Evolutionary conservation across 2,113 vertebrate species (phyloP).

Genomic region (Glaucidium brasilianum): DNA sequence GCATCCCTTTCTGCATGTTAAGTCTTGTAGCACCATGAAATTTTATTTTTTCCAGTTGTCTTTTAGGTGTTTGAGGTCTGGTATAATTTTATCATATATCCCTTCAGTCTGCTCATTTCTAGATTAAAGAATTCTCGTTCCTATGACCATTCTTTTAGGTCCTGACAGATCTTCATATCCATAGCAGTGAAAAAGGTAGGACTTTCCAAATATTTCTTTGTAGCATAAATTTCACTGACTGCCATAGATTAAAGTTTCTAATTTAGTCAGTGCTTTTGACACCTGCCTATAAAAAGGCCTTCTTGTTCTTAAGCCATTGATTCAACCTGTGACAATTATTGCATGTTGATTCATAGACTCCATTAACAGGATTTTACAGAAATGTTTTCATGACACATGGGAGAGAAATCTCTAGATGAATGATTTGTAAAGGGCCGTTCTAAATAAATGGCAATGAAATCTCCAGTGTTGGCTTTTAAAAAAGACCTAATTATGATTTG

Average conservation of each 20-base stretch:
- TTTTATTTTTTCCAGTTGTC: not conserved
- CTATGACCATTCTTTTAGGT: not conserved
- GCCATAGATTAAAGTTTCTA: slow-evolving; percentile 7
- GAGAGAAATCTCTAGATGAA: not conserved
- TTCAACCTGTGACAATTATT: not conserved
- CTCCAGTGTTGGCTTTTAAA: not conserved
- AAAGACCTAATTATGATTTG: not conserved
- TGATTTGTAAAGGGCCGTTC: not conserved
- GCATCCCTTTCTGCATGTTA: not conserved
- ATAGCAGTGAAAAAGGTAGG: not conserved
- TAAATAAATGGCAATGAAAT: not conserved
- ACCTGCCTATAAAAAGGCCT: slow-evolving; percentile 8
- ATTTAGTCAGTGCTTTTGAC: slow-evolving; percentile 7
- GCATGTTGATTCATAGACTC: slow-evolving; percentile 17
- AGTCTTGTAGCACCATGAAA: not conserved
- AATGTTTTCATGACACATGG: not conserved
- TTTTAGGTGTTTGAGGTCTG: not conserved
- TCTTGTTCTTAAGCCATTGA: not conserved
- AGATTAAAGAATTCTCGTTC: not conserved
- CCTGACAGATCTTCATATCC: not conserved
- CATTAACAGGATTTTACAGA: slow-evolving; percentile 29
- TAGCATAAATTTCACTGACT: slow-evolving; percentile 3
- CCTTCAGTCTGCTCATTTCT: not conserved
- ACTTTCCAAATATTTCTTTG: not conserved
- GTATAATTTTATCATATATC: not conserved